Conservation (phyloP, 2,113 vertebrate genomes). For the Hirundichthys speculiger region DNA sequence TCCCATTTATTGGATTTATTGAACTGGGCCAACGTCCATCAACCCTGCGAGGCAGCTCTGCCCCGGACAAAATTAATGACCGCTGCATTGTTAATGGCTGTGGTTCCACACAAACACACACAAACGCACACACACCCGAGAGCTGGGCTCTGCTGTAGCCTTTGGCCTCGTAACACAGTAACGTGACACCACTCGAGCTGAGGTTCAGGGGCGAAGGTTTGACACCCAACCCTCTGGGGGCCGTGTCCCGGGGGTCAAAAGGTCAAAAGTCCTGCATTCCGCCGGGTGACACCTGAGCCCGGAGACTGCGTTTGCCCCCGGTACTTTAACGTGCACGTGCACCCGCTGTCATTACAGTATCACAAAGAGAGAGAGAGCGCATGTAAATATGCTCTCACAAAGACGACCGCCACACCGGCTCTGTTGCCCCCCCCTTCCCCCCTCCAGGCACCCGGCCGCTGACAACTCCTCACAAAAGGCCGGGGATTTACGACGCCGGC, state of each 20-base stretch:
- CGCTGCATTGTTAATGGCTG: conserved; percentile 44
- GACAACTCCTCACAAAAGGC: conserved; percentile 71
- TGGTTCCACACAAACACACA: conserved; percentile 28
- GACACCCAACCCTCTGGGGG: conserved; percentile 72
- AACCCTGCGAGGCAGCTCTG: conserved; percentile 11
- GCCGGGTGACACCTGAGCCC: conserved; percentile 63
- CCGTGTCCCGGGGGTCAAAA: conserved; percentile 70
- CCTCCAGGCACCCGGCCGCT: conserved; percentile 51
- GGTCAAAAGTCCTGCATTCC: conserved; percentile 73
- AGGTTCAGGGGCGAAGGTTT: conserved; percentile 67
- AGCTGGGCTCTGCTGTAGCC: conserved; percentile 55
- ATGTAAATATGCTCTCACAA: conserved; percentile 38
- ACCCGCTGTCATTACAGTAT: conserved; percentile 47
- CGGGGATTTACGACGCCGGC: conserved; percentile 68
- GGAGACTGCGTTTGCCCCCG: conserved; percentile 26
- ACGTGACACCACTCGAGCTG: conserved; percentile 58
- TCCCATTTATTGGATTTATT: conserved; percentile 22
- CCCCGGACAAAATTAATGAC: conserved; percentile 37
- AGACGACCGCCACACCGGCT: conserved; percentile 24
- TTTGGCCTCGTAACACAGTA: conserved; percentile 68
- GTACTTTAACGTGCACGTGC: conserved; percentile 35
- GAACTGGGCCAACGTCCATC: conserved; percentile 12
- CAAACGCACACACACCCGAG: conserved; percentile 19
- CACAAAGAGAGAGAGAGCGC: conserved; percentile 46
- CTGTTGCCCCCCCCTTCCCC: conserved; percentile 33